These are phyloP conservation scores for Drosophila malerkotliana DNA, from an alignment of 1,140 invertebrate genomes.

Conservation along the genomic window DNA sequence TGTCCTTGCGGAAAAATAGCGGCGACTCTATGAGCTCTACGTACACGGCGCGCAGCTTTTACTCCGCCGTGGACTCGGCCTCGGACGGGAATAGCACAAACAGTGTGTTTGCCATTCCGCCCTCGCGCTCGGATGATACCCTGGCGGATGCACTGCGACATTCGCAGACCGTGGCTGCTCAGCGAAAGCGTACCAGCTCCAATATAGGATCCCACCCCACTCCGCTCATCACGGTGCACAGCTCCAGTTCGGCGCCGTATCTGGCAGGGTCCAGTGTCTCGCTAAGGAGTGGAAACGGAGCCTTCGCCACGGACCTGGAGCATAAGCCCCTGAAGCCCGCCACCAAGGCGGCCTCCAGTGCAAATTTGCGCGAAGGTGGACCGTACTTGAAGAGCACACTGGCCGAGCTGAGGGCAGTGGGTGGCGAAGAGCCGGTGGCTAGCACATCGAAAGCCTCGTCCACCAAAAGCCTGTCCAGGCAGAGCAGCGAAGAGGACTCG, in stretches of 20 bases:
- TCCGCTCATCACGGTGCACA: constrained; percentile 67
- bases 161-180: constrained; percentile 53
- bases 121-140: constrained; percentile 91
- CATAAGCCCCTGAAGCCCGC: constrained; percentile 64
- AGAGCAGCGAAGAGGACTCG: constrained; percentile 77
- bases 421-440: constrained; percentile 54
- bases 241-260: constrained; percentile 76
- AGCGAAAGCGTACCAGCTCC: constrained; percentile 84
- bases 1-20: constrained; percentile 87
- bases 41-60: constrained; percentile 73
- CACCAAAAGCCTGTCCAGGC: constrained; percentile 65
- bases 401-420: constrained; percentile 65
- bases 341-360: constrained; percentile 69
- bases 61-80: constrained; percentile 64
- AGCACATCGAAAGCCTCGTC: constrained; percentile 67
- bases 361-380: constrained; percentile 83
- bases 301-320: constrained; percentile 85
- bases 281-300: constrained; percentile 57
- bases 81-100: constrained; percentile 67
- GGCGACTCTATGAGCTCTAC: constrained; percentile 85
- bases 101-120: constrained; percentile 86
- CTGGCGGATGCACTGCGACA: constrained; percentile 86
- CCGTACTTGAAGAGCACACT: constrained; percentile 84
- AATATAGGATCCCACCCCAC: constrained; percentile 74
- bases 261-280: constrained; percentile 77